These are phyloP conservation scores for Lomographa bimaculata DNA, from an alignment of 2,888 invertebrate genomes.

Conservation along the genomic window DNA sequence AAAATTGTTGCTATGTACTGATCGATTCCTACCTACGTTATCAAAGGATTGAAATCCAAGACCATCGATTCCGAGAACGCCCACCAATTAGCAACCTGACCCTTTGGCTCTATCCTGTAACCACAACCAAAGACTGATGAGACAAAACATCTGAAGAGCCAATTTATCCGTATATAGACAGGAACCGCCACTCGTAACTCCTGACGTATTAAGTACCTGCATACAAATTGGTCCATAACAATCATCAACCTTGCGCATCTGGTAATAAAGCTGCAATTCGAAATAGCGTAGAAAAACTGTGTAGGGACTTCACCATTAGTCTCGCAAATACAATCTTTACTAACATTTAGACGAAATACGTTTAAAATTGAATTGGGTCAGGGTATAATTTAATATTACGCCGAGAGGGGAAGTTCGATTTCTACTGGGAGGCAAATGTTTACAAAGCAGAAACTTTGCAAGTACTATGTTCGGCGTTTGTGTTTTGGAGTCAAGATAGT, in stretches of 20 bases:
- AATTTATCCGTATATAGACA: constrained; percentile 27
- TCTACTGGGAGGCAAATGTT: constrained; percentile 7
- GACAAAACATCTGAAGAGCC: constrained; percentile 22
- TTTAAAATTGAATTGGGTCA: constrained; percentile 19
- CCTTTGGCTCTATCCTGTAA: too few relatives aligned
- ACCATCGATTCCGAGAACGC: too few relatives aligned
- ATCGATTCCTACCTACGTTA: too few relatives aligned
- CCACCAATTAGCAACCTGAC: too few relatives aligned
- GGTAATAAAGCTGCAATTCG: neutral
- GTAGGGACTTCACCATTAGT: too few relatives aligned
- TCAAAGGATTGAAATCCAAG: too few relatives aligned
- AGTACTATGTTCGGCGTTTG: too few relatives aligned
- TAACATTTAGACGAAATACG: constrained; percentile 13
- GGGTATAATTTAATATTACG: constrained; percentile 20
- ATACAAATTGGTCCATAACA: neutral
- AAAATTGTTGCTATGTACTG: too few relatives aligned
- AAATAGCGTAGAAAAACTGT: neutral
- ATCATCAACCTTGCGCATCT: neutral
- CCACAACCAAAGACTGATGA: constrained; percentile 1
- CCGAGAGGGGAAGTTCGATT: constrained; percentile 13
- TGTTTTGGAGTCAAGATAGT: too few relatives aligned
- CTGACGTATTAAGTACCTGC: constrained; percentile 2
- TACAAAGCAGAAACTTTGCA: neutral
- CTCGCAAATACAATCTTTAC: neutral
- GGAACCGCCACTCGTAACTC: constrained; percentile 22